Evolutionary conservation across 2,888 invertebrate species (phyloP).

Genomic region (Pseudanteris insignis): DNA sequence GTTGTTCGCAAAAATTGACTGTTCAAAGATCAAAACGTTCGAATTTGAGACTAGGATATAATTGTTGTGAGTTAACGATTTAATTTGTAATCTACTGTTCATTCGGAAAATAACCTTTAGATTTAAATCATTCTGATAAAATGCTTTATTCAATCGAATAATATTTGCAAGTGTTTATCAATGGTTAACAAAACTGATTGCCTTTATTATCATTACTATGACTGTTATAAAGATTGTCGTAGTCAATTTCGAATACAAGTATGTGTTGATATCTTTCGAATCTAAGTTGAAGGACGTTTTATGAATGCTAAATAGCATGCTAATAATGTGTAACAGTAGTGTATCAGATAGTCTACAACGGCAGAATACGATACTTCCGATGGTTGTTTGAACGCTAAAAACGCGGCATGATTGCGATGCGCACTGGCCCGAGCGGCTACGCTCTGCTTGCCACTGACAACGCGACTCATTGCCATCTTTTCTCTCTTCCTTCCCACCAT

Average conservation of each 20-base stretch:
- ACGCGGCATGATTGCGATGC: conserved; percentile 45
- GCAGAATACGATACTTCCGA: conserved; percentile 25
- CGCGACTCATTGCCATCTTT: conserved; percentile 46
- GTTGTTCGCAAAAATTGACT: too few relatives aligned
- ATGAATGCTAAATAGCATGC: conserved; percentile 17
- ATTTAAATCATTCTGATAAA: too few relatives aligned
- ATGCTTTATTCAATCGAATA: too few relatives aligned
- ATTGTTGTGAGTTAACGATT: too few relatives aligned
- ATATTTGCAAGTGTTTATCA: too few relatives aligned
- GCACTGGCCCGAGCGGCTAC: conserved; percentile 49
- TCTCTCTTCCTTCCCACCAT: conserved; percentile 19
- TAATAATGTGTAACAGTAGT: conserved; percentile 20
- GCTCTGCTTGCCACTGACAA: conserved; percentile 49
- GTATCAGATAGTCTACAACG: conserved; percentile 24
- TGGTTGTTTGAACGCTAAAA: conserved; percentile 39
- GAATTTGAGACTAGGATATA: too few relatives aligned
- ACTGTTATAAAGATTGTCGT: too few relatives aligned
- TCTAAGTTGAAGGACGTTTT: conserved; percentile 8
- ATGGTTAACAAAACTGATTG: too few relatives aligned
- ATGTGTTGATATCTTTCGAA: conserved; percentile 4
- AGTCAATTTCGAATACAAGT: conserved; percentile 4
- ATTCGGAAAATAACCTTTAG: too few relatives aligned
- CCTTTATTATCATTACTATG: too few relatives aligned
- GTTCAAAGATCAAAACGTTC: too few relatives aligned
- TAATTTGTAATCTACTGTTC: too few relatives aligned